Evolutionary conservation across 2,888 invertebrate genomes (phyloP), one percentile per base, ranked within the genome.

Genomic region (Auanema freiburgensis): DNA sequence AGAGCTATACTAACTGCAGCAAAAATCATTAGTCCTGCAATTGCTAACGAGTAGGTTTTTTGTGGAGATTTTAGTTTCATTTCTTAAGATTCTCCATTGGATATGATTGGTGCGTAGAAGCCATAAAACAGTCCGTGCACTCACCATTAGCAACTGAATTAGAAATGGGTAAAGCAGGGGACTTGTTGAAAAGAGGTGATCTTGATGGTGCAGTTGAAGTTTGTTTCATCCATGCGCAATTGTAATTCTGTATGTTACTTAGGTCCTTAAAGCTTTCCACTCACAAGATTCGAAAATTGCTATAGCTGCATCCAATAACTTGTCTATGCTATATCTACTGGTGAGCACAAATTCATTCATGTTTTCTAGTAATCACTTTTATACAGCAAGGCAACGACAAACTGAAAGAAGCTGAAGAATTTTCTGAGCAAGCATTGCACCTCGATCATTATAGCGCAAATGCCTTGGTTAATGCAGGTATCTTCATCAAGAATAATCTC

Each of bases 81-180:
- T 54, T 53, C 54, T 63, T 43, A 21, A 63, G 57, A 11, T 63
- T 57, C 25, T 57, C 63, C 21, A 57, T 58, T 51, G 63, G 63
- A 8, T 63, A 63, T 43, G 63, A 63, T 25, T 63, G 88, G 95
- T 97, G 97, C 85, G 92, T 95, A 58, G 93, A 94, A 77, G 90
- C 91, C 23, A 91, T 97, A 57, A 92, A 93, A 83, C 91, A 79
- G 53, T 93, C 95, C n/a, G 90, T 89, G 83, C 91, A 91, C 79
- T 88, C 90, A 43, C 89, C 89, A 84, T 87, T 92, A 71, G 93
- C 91, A 50, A 91, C 90, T 77, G 95, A 91, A 87, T 86, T 94
- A 72, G 93, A 94, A 86, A 90, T 93, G 70, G 92, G 92, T 85
- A 93, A 93, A 85, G 73, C 73, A n/a, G 73, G 70, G 12, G 73